Evolutionary conservation across 2,113 vertebrate species (phyloP), one percentile per base, ranked within the genome.

Genomic region (Porphyrio hochstetteri): DNA sequence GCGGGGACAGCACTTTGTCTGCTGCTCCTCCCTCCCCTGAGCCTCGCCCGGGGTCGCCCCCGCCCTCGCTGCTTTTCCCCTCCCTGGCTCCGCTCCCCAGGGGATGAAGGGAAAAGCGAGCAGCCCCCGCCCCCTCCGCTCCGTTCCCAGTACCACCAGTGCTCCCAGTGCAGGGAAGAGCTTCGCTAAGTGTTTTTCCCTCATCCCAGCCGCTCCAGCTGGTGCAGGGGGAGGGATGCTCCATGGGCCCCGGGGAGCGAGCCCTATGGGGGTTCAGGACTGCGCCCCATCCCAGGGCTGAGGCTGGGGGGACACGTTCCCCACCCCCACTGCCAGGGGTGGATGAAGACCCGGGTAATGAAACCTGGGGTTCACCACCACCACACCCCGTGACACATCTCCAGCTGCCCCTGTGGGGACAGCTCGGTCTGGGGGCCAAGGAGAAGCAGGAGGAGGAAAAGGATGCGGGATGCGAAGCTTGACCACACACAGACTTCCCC

Each of bases 301-400:
- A 68, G 9, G 2, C 8, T 0, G 2, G 40, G 40, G 31, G 44
- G 40, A 5, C 18, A 6, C 3, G 0, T 20, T 52, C 78, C n/a
- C 44, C 42, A 35, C 25, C 11, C 61, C 60, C 35, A 4, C 10
- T 29, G 38, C n/a, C 19, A 33, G 44, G 64, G 20, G 7, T 11
- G 71, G 59, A 14, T 36, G 53, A n/a, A 77, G 21, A 10, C 29
- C 23, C 15, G 1, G 19, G 23, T 48, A 38, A 63, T 17, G 1
- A 3, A 46, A 27, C 16, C 7, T 0, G 19, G 48, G 48, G 48
- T 25, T 89, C 55, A 61, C 7, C n/a, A 10, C 36, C 0, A 7
- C 48, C 21, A 17, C 44, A 14, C 60, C 65, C 61, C 31, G 13
- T 31, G 40, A 31, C 29, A 4, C 1, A 0, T 35, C 78, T 64